These are phyloP conservation scores for Kuschelorhynchus macadamiae DNA, from an alignment of 2,888 invertebrate genomes.

Conservation along the genomic window DNA sequence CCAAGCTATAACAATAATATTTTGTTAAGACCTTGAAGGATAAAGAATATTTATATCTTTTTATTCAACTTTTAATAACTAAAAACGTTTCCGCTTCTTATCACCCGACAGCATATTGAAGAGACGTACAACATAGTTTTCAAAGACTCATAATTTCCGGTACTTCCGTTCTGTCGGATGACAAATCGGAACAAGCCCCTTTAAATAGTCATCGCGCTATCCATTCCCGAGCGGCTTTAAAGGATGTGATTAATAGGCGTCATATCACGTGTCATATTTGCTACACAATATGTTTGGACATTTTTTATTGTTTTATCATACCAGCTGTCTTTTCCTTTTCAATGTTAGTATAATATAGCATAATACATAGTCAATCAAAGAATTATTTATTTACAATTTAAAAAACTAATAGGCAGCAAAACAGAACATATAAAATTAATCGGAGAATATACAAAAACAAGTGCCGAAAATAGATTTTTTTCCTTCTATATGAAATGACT, in stretches of 20 bases:
- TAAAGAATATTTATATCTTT: not conserved
- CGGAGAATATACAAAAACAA: no score
- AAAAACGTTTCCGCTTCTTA: conserved; percentile 5
- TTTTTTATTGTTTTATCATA: no score
- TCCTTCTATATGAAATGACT: no score
- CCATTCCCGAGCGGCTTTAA: conserved; percentile 7
- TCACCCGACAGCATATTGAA: not conserved
- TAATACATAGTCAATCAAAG: not conserved
- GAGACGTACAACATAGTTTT: not conserved
- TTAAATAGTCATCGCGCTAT: conserved; percentile 28
- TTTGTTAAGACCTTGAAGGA: not conserved
- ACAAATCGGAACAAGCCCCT: conserved; percentile 42
- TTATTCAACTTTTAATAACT: not conserved
- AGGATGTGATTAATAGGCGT: conserved; percentile 8
- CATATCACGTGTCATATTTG: conserved; percentile 9
- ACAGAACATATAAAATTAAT: no score
- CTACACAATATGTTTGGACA: no score
- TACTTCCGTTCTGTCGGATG: conserved; percentile 32
- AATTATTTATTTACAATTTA: no score
- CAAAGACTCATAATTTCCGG: conserved; percentile 4
- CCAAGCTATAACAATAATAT: no score
- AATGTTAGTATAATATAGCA: no score
- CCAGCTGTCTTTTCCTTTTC: no score
- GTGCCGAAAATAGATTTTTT: no score
- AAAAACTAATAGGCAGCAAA: no score